Conservation (phyloP, 1,140 invertebrate species). For the Plectrocnemia conspersa region DNA sequence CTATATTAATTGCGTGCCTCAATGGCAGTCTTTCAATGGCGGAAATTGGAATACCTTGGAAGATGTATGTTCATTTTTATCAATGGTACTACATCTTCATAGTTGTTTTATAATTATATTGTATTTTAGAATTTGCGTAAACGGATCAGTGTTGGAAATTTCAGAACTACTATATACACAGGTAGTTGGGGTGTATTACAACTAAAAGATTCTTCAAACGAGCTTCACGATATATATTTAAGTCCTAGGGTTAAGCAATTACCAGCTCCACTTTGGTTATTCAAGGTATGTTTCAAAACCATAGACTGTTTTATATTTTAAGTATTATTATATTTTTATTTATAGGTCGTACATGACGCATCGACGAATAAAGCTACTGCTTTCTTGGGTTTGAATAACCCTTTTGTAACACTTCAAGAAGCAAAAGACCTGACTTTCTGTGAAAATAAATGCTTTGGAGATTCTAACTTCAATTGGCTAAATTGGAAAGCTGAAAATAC, state of each 20-base stretch:
- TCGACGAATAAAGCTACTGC: slow-evolving; percentile 50
- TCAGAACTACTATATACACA: neutral
- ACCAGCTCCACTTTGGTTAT: slow-evolving; percentile 45
- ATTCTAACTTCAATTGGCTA: slow-evolving; percentile 53
- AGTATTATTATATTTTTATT: neutral
- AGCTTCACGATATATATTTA: slow-evolving; percentile 40
- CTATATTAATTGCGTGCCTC: slow-evolving; percentile 60
- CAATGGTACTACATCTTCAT: neutral
- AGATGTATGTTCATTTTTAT: slow-evolving; percentile 36
- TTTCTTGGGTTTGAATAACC: slow-evolving; percentile 63
- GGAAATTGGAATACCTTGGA: slow-evolving; percentile 58
- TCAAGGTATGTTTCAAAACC: slow-evolving; percentile 40
- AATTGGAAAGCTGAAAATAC: slow-evolving; percentile 48
- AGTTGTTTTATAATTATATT: neutral
- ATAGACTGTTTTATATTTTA: neutral
- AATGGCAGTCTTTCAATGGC: slow-evolving; percentile 62
- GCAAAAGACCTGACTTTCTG: slow-evolving; percentile 53
- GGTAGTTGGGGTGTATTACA: neutral
- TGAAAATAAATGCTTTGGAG: slow-evolving; percentile 50
- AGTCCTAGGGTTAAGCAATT: slow-evolving; percentile 37
- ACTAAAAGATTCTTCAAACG: slow-evolving; percentile 1
- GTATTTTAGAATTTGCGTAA: neutral
- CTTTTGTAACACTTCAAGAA: slow-evolving; percentile 47
- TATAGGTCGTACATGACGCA: slow-evolving; percentile 55
- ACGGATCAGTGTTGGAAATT: neutral